Evolutionary conservation across 2,113 vertebrate genomes (phyloP), one percentile per base, ranked within the genome.

Genomic region (Anhinga anhinga): DNA sequence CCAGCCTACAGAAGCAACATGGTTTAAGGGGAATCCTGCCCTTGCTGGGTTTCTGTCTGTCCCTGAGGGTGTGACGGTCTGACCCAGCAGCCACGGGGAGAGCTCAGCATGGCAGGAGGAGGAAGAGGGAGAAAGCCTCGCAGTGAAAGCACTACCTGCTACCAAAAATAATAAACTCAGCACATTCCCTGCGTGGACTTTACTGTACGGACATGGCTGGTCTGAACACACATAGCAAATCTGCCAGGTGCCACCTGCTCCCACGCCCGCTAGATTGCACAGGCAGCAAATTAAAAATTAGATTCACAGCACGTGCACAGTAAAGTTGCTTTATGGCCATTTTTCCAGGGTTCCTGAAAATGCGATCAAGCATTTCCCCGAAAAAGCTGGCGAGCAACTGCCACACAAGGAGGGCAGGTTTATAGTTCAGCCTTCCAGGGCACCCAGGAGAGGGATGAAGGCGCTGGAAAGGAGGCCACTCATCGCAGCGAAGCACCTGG

Each of bases 201-300:
- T 32, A 42, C n/a, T 32, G 69, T 30, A 45, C 1, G 14, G 65
- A 89, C 59, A 42, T 10, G 61, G 56, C 45, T 66, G 78, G 59
- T 82, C 91, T 61, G 79, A 93, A 93, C 13, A 13, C 40, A 73
- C 2, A 2, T 36, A 86, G 88, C 82, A 86, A 62, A 77, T 81
- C 71, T 62, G 76, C 71, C 91, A 95, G 86, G 63, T 86, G 79
- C 53, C 91, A 90, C 91, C 93, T 95, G 88, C 91, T 95, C 63
- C 71, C 82, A 88, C 58, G 40, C 62, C 76, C 1, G 0, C 34
- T 7, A 65, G 79, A 88, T 16, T 15, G 27, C 88, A 83, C 58
- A 90, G 52, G 40, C 85, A 93, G 88, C 93, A 95, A 86, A 83
- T 66, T 90, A 72, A 88, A 86, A 77, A 70, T 56, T 66, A 56